These are phyloP conservation scores for Melanostoma scalare DNA, from an alignment of 2,888 invertebrate genomes.

Conservation along the genomic window DNA sequence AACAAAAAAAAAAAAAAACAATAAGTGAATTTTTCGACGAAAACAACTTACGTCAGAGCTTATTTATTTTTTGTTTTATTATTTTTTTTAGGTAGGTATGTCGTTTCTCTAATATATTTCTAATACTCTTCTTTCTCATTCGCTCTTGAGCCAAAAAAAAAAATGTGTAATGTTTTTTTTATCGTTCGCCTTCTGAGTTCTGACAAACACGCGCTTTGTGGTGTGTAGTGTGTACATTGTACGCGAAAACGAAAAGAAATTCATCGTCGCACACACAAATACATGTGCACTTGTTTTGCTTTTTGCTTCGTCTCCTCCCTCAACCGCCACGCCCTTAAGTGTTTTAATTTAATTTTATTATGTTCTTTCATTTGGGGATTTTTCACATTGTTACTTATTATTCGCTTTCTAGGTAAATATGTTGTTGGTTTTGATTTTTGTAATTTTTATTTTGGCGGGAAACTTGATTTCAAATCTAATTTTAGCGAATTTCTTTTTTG, in stretches of 20 bases:
- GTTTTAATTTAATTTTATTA: constrained; percentile 24
- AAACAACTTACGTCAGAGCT: constrained; percentile 58
- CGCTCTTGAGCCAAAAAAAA: not conserved
- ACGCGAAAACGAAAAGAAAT: constrained; percentile 23
- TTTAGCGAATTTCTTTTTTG: constrained; percentile 23
- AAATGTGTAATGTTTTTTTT: constrained; percentile 23
- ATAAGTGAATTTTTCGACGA: constrained; percentile 25
- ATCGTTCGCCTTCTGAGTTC: constrained; percentile 35
- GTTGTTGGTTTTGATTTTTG: constrained; percentile 31
- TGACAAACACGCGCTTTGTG: constrained; percentile 29
- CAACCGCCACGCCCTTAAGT: constrained; percentile 62
- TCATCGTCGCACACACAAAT: constrained; percentile 20
- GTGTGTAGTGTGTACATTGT: not conserved
- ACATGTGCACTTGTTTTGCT: constrained; percentile 34
- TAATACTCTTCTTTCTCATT: constrained; percentile 32
- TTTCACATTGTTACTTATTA: constrained; percentile 11
- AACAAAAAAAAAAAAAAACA: constrained; percentile 11
- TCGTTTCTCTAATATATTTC: constrained; percentile 6
- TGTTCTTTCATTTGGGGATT: constrained; percentile 23
- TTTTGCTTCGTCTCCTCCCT: constrained; percentile 56
- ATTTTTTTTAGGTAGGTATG: not conserved
- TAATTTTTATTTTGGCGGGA: constrained; percentile 50
- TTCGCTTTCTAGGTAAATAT: constrained; percentile 9
- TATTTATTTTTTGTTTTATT: constrained; percentile 34
- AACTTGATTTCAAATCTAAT: constrained; percentile 48